A percentile compares a stretch with the other conserved stretches of the same genome.
phyloP scores from a whole-genome alignment of 1,140 invertebrate genomes.

The Pararge aegeria region DNA sequence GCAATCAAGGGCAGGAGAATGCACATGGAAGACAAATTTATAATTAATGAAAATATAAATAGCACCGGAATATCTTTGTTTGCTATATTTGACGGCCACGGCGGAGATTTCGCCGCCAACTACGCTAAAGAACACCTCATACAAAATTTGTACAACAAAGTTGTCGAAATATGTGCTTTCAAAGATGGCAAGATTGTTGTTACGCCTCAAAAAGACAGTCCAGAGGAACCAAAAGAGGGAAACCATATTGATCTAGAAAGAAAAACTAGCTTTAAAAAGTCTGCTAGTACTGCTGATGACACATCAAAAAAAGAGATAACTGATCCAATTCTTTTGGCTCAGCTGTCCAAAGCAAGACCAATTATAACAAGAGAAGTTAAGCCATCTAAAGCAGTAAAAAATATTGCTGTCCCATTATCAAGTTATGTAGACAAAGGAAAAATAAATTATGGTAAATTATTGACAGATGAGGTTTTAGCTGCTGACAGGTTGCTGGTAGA shows the following conservation, averaged over 20 bases:
- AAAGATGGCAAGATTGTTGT: conserved; percentile 80
- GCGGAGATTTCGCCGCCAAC: conserved; percentile 95
- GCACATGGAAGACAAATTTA: conserved; percentile 96
- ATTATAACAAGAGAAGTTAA: conserved; percentile 85
- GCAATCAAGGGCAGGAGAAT: conserved; percentile 93
- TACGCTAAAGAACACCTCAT: conserved; percentile 92
- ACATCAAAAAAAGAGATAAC: conserved; percentile 82
- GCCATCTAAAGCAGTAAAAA: conserved; percentile 59
- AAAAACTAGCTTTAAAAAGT: conserved; percentile 84
- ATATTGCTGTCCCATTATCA: conserved; percentile 58
- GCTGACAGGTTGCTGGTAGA: conserved; percentile 90
- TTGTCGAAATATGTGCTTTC: conserved; percentile 85
- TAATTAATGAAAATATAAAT: conserved; percentile 88
- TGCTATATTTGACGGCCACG: conserved; percentile 97
- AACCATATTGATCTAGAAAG: conserved; percentile 71
- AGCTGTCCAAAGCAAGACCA: conserved; percentile 82
- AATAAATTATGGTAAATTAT: conserved; percentile 89
- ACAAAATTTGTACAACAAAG: conserved; percentile 87
- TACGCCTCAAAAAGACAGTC: conserved; percentile 58
- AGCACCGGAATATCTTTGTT: conserved; percentile 90
- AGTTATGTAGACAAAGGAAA: conserved; percentile 85
- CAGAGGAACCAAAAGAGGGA: conserved; percentile 72
- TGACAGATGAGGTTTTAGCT: conserved; percentile 91
- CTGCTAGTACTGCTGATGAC: conserved; percentile 80
- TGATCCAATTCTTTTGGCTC: conserved; percentile 84